Base-by-base conservation (phyloP, 2,888 invertebrate genomes). In the Cataglyphis livida region DNA sequence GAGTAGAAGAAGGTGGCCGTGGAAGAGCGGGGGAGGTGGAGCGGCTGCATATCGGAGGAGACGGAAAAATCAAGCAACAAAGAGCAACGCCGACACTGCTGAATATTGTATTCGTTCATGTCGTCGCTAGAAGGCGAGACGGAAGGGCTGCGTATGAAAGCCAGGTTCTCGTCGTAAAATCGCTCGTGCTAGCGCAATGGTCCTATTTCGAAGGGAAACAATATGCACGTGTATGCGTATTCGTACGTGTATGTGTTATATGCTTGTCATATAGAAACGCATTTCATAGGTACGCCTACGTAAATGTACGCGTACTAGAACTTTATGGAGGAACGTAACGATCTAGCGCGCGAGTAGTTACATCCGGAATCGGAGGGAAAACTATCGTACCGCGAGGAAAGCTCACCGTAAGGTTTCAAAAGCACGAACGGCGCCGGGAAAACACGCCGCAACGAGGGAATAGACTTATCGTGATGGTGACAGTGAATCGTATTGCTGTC, bases 21-120 rank as follows among this genome's bases (percentile, higher is more conserved):
- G 44, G 44, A 44, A 35, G 0, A 21, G 51, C 18, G 15, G 18
- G 25, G 7, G 7, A 21, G n/a, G 7, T n/a, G 48, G 18, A 62
- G 35, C 41, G 73, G 21, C 78, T 35, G 83, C 78, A 82, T 64
- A 83, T 83, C 85, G 61, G 79, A 82, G 88, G 79, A 82, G 89
- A 89, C 85, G 87, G 88, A 88, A 86, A 89, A 89, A 90, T 88
- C 84, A 78, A 86, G 85, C 87, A 87, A 86, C 87, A 90, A 89
- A 88, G 86, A 88, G 81, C 74, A 79, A 84, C 86, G 83, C 86
- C 70, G 84, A 73, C 85, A 65, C 84, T 71, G 84, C 82, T 90
- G 89, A 90, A 90, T 89, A 89, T 89, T 89, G 87, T 87, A 89
- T 89, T 89, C 81, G 51, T 54, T 81, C 81, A 83, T 75, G 76